Conservation (phyloP, 1,140 invertebrate species). For the Drepana arcuata region DNA sequence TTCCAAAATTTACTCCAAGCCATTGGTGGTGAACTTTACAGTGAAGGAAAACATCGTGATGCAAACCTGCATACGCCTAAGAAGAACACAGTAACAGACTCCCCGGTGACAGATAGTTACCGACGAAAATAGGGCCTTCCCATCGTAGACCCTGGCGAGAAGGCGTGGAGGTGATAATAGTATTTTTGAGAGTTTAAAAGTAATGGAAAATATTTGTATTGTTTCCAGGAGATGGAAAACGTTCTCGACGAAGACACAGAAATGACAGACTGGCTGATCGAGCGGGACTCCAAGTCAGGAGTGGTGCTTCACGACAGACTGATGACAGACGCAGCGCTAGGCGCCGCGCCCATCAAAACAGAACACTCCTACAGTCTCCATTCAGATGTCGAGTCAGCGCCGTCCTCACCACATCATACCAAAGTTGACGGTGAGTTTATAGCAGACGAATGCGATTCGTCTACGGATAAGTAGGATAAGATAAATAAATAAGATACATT, state of each 20-base stretch:
- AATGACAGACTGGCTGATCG: slow-evolving; percentile 74
- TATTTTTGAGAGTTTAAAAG: neutral
- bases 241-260: slow-evolving; percentile 74
- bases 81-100: no score
- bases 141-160: neutral
- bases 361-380: slow-evolving; percentile 88
- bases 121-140: neutral
- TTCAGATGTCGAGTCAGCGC: slow-evolving; percentile 78
- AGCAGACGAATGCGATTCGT: no score
- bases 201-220: slow-evolving; percentile 1
- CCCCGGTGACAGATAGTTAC: no score
- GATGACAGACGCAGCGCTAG: slow-evolving; percentile 90
- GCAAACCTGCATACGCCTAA: neutral
- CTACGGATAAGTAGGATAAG: no score
- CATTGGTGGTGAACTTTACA: neutral
- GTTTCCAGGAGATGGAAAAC: slow-evolving; percentile 75
- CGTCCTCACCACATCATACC: slow-evolving; percentile 75
- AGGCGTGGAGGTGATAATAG: no score
- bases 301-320: slow-evolving; percentile 89
- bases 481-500: no score
- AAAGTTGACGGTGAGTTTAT: slow-evolving; percentile 75
- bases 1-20: no score
- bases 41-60: neutral
- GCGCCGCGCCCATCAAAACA: slow-evolving; percentile 84
- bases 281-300: slow-evolving; percentile 68